Percentiles rank a stretch among this genome's conserved stretches.
Evolutionary conservation across 2,888 invertebrate genomes (phyloP).

Genomic region (Papilio protenor): DNA sequence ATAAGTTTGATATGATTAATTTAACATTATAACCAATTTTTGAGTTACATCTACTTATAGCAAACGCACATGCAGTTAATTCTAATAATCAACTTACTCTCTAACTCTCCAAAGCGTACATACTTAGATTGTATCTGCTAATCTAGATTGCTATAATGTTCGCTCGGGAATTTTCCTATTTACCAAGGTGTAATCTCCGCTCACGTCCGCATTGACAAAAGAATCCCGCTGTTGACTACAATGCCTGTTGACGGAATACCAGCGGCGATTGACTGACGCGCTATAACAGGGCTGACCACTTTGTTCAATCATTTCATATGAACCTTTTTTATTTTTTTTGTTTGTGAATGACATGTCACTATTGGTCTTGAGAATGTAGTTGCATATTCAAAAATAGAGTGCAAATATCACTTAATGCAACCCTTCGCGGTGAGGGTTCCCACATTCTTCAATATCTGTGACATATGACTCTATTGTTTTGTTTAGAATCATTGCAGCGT

Average conservation of each 20-base stretch:
- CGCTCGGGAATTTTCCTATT: conserved; percentile 44
- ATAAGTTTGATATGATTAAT: too few relatives aligned
- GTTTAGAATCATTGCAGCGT: conserved; percentile 42
- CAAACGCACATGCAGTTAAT: too few relatives aligned
- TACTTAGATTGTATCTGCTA: background rate
- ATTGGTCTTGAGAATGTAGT: too few relatives aligned
- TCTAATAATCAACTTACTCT: too few relatives aligned
- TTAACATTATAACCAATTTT: too few relatives aligned
- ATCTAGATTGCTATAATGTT: background rate
- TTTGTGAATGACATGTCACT: background rate
- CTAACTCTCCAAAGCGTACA: background rate
- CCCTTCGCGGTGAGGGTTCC: too few relatives aligned
- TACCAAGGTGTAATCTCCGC: conserved; percentile 44
- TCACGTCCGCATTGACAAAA: conserved; percentile 53
- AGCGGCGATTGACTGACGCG: conserved; percentile 58
- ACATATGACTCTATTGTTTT: conserved; percentile 49
- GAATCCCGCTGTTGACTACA: conserved; percentile 56
- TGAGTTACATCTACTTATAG: too few relatives aligned
- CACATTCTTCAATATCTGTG: background rate
- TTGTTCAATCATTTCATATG: too few relatives aligned
- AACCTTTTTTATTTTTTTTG: too few relatives aligned
- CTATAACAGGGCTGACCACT: conserved; percentile 45
- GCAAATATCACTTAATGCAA: too few relatives aligned
- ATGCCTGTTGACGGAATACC: conserved; percentile 61
- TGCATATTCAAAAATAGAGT: too few relatives aligned